phyloP scores from a whole-genome alignment of 2,888 invertebrate genomes.

The Orchesella flavescens region DNA sequence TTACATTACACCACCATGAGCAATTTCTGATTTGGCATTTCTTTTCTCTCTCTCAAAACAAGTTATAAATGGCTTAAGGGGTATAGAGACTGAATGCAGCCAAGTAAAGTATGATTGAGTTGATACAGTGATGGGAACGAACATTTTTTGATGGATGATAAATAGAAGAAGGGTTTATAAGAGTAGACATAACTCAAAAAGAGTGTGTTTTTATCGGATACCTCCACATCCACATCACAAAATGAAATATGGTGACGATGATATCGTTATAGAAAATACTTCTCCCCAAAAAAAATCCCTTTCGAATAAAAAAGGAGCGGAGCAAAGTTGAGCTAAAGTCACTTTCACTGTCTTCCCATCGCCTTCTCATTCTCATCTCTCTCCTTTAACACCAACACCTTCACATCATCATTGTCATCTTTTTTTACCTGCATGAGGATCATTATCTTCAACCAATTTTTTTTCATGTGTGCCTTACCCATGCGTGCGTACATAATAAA shows the following conservation, averaged over 20 bases:
- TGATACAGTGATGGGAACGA: too few species aligned
- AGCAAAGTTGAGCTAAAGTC: background rate
- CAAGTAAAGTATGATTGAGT: too few species aligned
- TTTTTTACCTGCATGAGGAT: background rate
- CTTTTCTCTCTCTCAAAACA: background rate
- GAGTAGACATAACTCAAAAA: too few species aligned
- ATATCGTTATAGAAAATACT: background rate
- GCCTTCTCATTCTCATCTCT: background rate
- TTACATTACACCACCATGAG: background rate
- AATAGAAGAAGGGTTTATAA: too few species aligned
- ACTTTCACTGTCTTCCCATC: conserved; percentile 6
- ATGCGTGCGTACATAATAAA: conserved; percentile 1
- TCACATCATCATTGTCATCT: background rate
- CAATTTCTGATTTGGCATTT: too few species aligned
- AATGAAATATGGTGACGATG: too few species aligned
- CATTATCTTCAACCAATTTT: background rate
- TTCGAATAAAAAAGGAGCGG: background rate
- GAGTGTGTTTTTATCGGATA: too few species aligned
- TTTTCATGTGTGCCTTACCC: background rate
- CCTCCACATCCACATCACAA: too few species aligned
- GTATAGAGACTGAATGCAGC: too few species aligned
- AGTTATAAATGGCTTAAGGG: background rate
- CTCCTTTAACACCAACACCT: background rate
- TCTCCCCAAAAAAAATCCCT: background rate
- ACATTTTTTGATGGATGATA: too few species aligned